Evolutionary conservation across 2,888 invertebrate species (phyloP), one percentile per base, ranked within the genome.

Genomic region (Galeopsomyia nigrocyanea): DNA sequence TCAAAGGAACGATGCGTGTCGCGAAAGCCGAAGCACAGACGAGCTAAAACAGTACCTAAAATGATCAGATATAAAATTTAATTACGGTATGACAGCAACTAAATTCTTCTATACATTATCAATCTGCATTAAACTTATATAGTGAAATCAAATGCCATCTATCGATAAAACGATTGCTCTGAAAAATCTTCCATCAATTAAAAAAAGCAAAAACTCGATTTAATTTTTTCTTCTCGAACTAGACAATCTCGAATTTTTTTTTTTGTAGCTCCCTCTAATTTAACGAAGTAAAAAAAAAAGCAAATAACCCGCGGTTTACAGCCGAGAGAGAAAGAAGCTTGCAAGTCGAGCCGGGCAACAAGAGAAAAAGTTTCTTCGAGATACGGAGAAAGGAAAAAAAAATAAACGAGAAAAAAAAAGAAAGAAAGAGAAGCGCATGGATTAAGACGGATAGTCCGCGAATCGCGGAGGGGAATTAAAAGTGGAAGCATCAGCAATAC

Each of bases 381-480:
- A 31, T n/a, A 22, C 26, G 39, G 13, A 7, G 7, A 39, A 39
- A 39, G 39, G 7, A 39, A 39, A 39, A 39, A 5, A 39, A 39
- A 7, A 7, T 3, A 39, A 39, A 39, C 39, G 39, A 39, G 26
- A 16, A 21, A 60, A 70, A 60, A 49, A 14, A 49, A 26, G 3
- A 16, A 21, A 60, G 64, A 60, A 49, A 14, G 26, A 26, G 3
- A 31, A 50, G 49, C 21, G 47, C 65, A 46, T 17, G 69, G 73
- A 73, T 69, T 69, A 69, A 73, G 73, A 73, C 69, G 69, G 60
- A 74, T 68, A 63, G 56, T 19, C 62, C 57, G 68, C 60, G 61
- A n/a, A n/a, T n/a, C n/a, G n/a, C n/a, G n/a, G n/a, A 9, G 62
- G 60, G 46, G 70, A 66, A 73, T 73, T 74, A 70, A 70, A 74